These are phyloP conservation scores for Linyphia triangularis DNA, from an alignment of 2,888 invertebrate species.

Conservation along the genomic window DNA sequence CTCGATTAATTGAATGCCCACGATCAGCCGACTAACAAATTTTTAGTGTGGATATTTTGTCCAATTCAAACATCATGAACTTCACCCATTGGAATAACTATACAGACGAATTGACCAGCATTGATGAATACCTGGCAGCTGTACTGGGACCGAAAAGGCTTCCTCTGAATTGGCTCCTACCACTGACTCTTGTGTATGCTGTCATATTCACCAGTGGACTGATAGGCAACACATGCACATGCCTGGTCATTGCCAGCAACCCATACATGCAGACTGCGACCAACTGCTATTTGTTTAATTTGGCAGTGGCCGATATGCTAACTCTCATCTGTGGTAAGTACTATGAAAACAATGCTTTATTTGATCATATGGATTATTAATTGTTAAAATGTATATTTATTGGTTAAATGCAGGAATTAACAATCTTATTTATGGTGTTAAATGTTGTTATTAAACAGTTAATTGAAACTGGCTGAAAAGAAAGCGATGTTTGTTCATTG, in stretches of 20 bases:
- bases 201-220: constrained; percentile 78
- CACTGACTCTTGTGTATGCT: constrained; percentile 78
- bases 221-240: constrained; percentile 79
- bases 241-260: constrained; percentile 79
- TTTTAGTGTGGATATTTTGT: background rate
- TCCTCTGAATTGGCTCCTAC: constrained; percentile 78
- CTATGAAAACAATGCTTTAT: too few relatives aligned
- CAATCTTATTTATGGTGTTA: too few relatives aligned
- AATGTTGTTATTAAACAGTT: too few relatives aligned
- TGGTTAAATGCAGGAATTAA: too few relatives aligned
- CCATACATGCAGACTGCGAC: constrained; percentile 79
- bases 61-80: background rate
- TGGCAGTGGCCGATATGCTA: constrained; percentile 79
- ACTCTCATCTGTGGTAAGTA: constrained; percentile 79
- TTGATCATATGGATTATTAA: too few relatives aligned
- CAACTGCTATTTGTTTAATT: constrained; percentile 79
- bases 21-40: background rate
- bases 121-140: constrained; percentile 70
- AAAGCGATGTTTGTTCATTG: too few relatives aligned
- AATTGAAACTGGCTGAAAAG: too few relatives aligned
- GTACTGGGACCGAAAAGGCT: constrained; percentile 78
- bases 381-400: too few relatives aligned
- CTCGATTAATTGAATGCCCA: background rate
- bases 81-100: constrained; percentile 20
- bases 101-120: constrained; percentile 22